These are phyloP conservation scores for Myopa tessellatipennis DNA, from an alignment of 2,888 invertebrate genomes.

Conservation along the genomic window DNA sequence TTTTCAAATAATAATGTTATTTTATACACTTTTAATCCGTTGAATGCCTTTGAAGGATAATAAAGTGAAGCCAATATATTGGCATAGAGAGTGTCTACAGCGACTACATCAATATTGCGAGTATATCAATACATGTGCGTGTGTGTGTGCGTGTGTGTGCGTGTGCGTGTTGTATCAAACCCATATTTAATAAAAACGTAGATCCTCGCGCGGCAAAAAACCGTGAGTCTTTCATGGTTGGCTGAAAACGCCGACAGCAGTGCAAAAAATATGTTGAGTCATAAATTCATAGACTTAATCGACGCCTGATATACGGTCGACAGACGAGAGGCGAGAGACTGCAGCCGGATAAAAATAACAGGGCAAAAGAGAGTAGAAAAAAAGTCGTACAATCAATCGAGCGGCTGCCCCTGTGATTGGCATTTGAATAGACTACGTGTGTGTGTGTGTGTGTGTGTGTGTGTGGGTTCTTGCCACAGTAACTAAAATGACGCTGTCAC, in stretches of 20 bases:
- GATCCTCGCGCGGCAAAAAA: neutral
- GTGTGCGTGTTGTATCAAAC: neutral
- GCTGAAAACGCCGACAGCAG: neutral
- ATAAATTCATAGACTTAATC: conserved; percentile 23
- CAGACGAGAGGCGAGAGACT: neutral
- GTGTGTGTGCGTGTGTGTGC: neutral
- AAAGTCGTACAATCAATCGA: conserved; percentile 54
- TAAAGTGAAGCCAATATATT: neutral
- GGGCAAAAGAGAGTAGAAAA: neutral
- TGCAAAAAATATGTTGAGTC: neutral
- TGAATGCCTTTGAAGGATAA: neutral
- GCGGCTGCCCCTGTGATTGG: conserved; percentile 37
- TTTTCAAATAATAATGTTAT: too few relatives aligned
- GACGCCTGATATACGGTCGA: neutral
- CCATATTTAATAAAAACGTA: neutral
- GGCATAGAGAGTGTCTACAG: neutral
- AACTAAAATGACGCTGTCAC: neutral
- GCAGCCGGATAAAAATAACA: neutral
- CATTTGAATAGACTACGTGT: neutral
- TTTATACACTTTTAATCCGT: neutral
- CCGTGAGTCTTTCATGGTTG: neutral
- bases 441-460: neutral
- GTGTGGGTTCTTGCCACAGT: neutral
- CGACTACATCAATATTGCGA: neutral
- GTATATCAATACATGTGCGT: too few relatives aligned